Percentiles rank a stretch among this genome's conserved stretches.
Conservation (phyloP, 92 coral and sea anemone genomes). For the Palythoa heliodiscus region DNA sequence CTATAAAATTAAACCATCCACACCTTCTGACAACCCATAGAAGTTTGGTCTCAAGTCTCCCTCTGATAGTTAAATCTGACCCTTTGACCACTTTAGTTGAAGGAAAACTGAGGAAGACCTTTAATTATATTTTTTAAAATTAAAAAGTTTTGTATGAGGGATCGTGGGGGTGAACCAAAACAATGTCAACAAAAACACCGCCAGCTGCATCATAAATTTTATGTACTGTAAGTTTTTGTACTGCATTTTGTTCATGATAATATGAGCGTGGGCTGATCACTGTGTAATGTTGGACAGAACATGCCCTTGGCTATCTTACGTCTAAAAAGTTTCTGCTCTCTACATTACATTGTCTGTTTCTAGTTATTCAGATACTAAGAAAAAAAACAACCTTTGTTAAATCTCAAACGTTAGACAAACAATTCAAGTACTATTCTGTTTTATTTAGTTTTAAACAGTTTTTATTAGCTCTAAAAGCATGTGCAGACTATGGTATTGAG, state of each 20-base stretch:
- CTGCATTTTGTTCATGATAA: slow-evolving; percentile 7
- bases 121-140: background rate
- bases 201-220: background rate
- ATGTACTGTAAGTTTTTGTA: background rate
- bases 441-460: background rate
- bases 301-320: slow-evolving; percentile 28
- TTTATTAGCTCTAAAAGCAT: too few relatives aligned
- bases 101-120: background rate
- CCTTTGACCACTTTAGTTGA: slow-evolving; percentile 15
- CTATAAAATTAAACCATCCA: background rate
- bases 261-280: background rate
- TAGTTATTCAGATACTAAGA: background rate
- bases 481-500: too few relatives aligned
- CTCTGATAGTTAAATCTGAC: slow-evolving; percentile 1
- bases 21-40: slow-evolving; percentile 1
- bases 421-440: background rate
- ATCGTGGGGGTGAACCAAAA: background rate
- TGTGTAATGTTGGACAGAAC: background rate
- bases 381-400: background rate
- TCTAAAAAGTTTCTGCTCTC: background rate
- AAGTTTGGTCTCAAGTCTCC: slow-evolving; percentile 11
- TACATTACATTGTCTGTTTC: background rate
- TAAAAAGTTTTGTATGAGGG: background rate
- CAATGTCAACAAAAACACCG: slow-evolving; percentile 29
- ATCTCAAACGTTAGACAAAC: background rate